A percentile compares a stretch with the other conserved stretches of the same genome.
phyloP scores from a whole-genome alignment of 2,888 invertebrate genomes.

The Anodontia alba region DNA sequence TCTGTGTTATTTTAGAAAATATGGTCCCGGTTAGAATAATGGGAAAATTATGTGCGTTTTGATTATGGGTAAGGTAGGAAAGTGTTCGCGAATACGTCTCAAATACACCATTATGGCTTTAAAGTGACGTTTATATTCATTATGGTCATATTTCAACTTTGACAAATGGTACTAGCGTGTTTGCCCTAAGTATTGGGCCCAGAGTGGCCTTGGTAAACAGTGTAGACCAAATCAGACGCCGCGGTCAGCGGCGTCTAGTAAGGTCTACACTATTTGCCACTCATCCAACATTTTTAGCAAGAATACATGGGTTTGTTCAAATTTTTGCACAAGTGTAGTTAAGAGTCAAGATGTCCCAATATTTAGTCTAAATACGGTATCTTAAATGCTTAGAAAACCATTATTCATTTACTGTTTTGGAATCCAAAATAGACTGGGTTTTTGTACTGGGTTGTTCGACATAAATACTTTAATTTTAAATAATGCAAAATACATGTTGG shows the following conservation, averaged over 20 bases:
- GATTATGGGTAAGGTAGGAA: conserved; percentile 16
- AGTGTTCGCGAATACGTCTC: conserved; percentile 6
- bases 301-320: too few relatives aligned
- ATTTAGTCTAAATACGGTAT: too few relatives aligned
- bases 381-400: conserved; percentile 18
- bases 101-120: conserved; percentile 13
- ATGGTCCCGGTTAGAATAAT: conserved; percentile 8
- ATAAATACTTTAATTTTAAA: background rate
- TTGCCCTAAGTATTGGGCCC: too few relatives aligned
- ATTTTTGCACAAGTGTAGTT: too few relatives aligned
- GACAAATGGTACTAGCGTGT: conserved; percentile 23
- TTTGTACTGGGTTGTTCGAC: background rate
- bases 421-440: conserved; percentile 6
- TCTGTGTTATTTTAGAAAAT: conserved; percentile 4
- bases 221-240: too few relatives aligned
- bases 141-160: conserved; percentile 22
- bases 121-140: conserved; percentile 23
- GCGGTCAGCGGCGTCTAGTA: too few relatives aligned
- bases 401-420: conserved; percentile 10
- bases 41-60: conserved; percentile 17
- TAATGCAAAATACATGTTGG: too few relatives aligned
- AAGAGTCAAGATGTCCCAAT: too few relatives aligned
- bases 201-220: too few relatives aligned
- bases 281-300: too few relatives aligned
- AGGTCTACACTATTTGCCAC: too few relatives aligned